These are phyloP conservation scores for Pocillopora meandrina DNA, from an alignment of 92 coral and sea anemone genomes.

Conservation along the genomic window DNA sequence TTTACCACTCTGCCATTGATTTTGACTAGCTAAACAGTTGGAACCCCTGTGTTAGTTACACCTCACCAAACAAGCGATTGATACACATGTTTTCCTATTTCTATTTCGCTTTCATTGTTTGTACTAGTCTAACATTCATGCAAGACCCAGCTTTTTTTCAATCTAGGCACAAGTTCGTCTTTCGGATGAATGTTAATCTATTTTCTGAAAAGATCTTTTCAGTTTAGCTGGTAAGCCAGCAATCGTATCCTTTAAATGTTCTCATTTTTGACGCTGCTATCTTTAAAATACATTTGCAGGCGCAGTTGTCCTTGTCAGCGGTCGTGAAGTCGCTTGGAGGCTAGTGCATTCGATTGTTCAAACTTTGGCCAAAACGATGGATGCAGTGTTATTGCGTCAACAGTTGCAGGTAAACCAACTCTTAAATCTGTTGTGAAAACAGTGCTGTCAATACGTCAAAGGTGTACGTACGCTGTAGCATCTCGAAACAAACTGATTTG, in stretches of 20 bases:
- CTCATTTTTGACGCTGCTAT: background rate
- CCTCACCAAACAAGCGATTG: too few species aligned
- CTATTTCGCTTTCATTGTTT: too few species aligned
- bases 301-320: constrained; percentile 80
- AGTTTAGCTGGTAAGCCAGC: too few species aligned
- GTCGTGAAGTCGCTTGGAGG: constrained; percentile 75
- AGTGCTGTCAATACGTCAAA: background rate
- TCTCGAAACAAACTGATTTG: background rate
- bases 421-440: background rate
- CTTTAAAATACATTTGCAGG: constrained; percentile 46
- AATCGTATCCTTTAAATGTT: background rate
- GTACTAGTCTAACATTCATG: too few species aligned
- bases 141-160: too few species aligned
- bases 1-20: too few species aligned
- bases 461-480: background rate
- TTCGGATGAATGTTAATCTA: too few species aligned
- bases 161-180: too few species aligned
- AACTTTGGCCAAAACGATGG: constrained; percentile 62
- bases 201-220: too few species aligned
- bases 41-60: too few species aligned
- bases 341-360: constrained; percentile 63
- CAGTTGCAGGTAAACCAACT: constrained; percentile 70
- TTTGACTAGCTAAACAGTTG: too few species aligned
- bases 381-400: constrained; percentile 57
- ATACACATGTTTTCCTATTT: too few species aligned